Percentiles rank a stretch among this genome's conserved stretches.
These are phyloP conservation scores for Tridacna gigas DNA, from an alignment of 2,888 invertebrate species.

Conservation along the genomic window DNA sequence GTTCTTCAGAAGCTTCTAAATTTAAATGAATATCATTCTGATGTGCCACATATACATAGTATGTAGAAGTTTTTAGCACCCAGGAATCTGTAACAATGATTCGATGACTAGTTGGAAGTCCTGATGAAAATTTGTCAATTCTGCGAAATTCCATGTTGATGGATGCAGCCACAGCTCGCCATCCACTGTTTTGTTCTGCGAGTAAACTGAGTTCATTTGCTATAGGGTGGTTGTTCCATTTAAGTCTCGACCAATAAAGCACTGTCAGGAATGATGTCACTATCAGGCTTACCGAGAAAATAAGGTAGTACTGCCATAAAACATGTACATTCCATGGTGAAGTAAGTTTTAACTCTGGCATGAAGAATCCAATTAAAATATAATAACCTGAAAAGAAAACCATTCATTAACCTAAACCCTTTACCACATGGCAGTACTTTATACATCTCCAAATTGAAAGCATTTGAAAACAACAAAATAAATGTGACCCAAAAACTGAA, in stretches of 20 bases:
- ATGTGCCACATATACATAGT: conserved; percentile 90
- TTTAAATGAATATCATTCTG: conserved; percentile 92
- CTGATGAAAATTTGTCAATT: conserved; percentile 84
- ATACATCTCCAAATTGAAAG: too few relatives aligned
- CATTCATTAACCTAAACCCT: too few relatives aligned
- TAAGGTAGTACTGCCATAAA: conserved; percentile 74
- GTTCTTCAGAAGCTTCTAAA: conserved; percentile 88
- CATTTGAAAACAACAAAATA: too few relatives aligned
- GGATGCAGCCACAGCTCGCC: conserved; percentile 90
- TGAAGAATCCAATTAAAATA: conserved; percentile 72
- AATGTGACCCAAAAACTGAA: too few relatives aligned
- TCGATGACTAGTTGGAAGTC: conserved; percentile 78
- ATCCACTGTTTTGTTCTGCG: conserved; percentile 81
- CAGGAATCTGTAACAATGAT: conserved; percentile 90
- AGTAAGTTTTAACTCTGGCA: conserved; percentile 71
- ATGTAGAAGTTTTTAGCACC: conserved; percentile 93
- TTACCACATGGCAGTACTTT: too few relatives aligned
- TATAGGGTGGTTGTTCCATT: conserved; percentile 91
- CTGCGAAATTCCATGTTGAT: conserved; percentile 91
- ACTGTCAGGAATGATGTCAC: conserved; percentile 86
- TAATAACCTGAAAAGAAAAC: conserved; percentile 79
- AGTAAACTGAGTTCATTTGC: conserved; percentile 87
- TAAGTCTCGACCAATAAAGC: conserved; percentile 89
- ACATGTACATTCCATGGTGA: conserved; percentile 63
- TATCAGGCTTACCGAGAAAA: conserved; percentile 85